Evolutionary conservation across 2,797 vertebrate species (phyloP).

Genomic region (Cyclopterus lumpus): DNA sequence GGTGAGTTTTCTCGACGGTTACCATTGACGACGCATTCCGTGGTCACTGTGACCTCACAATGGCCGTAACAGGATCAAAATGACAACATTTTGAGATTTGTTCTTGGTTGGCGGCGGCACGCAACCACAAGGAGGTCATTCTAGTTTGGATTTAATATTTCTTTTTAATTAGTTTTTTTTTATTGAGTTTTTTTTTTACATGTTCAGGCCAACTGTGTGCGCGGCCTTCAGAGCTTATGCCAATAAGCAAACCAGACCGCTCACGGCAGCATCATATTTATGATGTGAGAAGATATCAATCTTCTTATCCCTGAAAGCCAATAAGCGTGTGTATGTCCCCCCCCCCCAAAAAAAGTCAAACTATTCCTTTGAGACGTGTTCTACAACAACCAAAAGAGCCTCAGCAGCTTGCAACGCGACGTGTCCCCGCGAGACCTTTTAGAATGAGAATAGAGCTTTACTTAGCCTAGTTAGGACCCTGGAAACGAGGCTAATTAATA

Average conservation of each 20-base stretch:
- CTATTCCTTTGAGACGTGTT: constrained; percentile 15
- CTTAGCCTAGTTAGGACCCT: constrained; percentile 62
- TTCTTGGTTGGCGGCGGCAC: not conserved
- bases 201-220: too few species aligned
- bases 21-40: too few species aligned
- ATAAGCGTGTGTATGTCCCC: not conserved
- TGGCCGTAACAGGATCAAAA: too few species aligned
- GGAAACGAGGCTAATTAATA: constrained; percentile 76
- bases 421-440: constrained; percentile 62
- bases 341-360: constrained; percentile 16
- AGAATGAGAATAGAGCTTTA: constrained; percentile 63
- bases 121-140: not conserved
- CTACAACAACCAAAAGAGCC: constrained; percentile 30
- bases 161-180: too few species aligned
- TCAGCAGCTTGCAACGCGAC: constrained; percentile 4
- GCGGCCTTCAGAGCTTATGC: too few species aligned
- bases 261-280: not conserved
- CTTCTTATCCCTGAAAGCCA: not conserved
- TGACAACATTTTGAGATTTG: not conserved
- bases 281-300: not conserved
- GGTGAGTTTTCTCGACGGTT: not conserved
- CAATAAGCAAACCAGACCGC: not conserved
- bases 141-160: not conserved
- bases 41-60: too few species aligned
- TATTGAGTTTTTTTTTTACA: too few species aligned